Evolutionary conservation across 2,888 invertebrate genomes (phyloP).

Genomic region (Chaitophorus viminalis): DNA sequence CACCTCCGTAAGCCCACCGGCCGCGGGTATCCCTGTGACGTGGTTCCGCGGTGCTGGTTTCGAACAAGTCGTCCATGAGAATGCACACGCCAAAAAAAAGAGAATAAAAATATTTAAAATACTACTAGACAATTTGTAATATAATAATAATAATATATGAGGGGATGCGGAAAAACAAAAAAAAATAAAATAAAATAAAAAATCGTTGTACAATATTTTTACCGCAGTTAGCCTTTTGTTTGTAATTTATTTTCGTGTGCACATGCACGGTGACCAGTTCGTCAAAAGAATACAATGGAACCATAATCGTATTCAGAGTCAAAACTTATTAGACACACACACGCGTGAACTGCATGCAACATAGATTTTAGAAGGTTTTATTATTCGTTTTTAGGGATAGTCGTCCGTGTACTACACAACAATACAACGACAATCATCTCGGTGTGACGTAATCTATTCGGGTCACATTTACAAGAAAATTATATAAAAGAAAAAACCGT

Average conservation of each 20-base stretch:
- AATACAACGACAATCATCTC: conserved; percentile 5
- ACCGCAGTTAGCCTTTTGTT: conserved; percentile 24
- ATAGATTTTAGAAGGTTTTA: background rate
- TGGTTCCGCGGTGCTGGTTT: conserved; percentile 45
- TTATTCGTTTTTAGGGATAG: background rate
- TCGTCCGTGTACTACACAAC: background rate
- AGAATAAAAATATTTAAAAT: conserved; percentile 12
- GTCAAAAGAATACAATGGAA: conserved; percentile 24
- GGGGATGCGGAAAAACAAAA: conserved; percentile 13
- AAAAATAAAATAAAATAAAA: background rate
- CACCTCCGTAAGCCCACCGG: background rate
- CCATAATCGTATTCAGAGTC: conserved; percentile 11
- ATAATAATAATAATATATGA: background rate
- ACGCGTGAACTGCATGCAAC: background rate
- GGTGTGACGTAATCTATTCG: background rate
- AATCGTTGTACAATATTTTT: conserved; percentile 29
- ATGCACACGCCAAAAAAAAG: conserved; percentile 43
- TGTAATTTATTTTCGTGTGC: conserved; percentile 6
- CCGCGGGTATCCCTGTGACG: conserved; percentile 24
- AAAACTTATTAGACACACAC: conserved; percentile 15
- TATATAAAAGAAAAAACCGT: background rate
- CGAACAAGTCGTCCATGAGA: conserved; percentile 56
- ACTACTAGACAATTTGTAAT: conserved; percentile 13
- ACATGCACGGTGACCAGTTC: background rate
- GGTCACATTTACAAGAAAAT: conserved; percentile 30